These are phyloP conservation scores for Potamilus streckersoni DNA, from an alignment of 1,140 invertebrate species.

Conservation along the genomic window DNA sequence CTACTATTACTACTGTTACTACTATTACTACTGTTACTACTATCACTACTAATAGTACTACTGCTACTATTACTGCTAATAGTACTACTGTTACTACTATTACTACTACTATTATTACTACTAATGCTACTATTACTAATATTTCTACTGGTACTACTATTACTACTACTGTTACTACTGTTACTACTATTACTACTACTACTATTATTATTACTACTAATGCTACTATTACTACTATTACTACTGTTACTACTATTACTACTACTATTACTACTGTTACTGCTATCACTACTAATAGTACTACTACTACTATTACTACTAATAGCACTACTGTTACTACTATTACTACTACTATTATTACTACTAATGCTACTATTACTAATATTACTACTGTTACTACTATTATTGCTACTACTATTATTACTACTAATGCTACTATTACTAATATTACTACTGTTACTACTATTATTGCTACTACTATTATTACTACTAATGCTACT, in stretches of 20 bases:
- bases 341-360: neutral
- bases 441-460: neutral
- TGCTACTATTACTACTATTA: neutral
- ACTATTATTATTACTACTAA: neutral
- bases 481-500: too few species aligned
- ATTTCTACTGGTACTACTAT: too few species aligned
- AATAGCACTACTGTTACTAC: neutral
- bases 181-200: neutral
- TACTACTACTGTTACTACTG: neutral
- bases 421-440: neutral
- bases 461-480: neutral
- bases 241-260: slow-evolving; percentile 4
- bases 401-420: neutral
- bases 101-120: neutral
- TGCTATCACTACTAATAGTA: neutral
- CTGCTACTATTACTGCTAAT: too few species aligned
- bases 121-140: neutral
- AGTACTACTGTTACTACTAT: too few species aligned
- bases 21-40: too few species aligned
- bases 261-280: neutral
- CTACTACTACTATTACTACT: slow-evolving; percentile 1
- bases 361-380: neutral
- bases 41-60: too few species aligned
- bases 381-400: slow-evolving; percentile 1
- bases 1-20: too few species aligned